Conservation (phyloP, 1,140 invertebrate species). For the Panulirus ornatus region DNA sequence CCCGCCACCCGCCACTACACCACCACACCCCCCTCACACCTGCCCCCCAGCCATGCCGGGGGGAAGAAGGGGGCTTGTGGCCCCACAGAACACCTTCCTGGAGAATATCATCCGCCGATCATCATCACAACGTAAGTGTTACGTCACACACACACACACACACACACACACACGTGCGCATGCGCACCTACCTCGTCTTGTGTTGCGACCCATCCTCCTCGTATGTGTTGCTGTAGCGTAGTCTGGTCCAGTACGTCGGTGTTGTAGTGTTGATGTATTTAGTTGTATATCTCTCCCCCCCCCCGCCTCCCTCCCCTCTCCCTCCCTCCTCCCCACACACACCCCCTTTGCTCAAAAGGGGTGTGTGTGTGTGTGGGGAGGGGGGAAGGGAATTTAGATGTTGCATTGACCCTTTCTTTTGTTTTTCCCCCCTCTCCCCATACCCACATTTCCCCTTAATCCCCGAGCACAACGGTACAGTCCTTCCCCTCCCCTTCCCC, state of each 20-base stretch:
- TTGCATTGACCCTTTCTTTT: too few species aligned
- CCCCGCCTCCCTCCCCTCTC: neutral
- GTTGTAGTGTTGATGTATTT: too few species aligned
- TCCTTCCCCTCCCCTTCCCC: too few species aligned
- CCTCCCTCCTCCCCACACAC: neutral
- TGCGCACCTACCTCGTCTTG: neutral
- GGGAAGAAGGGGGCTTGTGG: conserved; percentile 96
- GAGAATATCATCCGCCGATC: conserved; percentile 99
- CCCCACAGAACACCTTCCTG: conserved; percentile 99
- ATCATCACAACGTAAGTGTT: conserved; percentile 96
- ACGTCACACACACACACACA: neutral
- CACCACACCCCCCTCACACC: too few species aligned
- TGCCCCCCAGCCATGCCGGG: conserved; percentile 89
- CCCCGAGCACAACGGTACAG: too few species aligned
- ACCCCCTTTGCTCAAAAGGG: neutral
- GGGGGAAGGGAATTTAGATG: neutral
- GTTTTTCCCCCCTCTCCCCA: too few species aligned
- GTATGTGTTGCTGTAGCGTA: neutral
- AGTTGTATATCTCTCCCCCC: neutral
- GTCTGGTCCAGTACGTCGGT: too few species aligned
- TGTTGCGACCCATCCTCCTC: too few species aligned
- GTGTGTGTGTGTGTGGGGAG: neutral
- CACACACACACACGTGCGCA: neutral
- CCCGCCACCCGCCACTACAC: conserved; percentile 59
- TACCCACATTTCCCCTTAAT: too few species aligned